phyloP scores from a whole-genome alignment of 2,113 vertebrate species.

The Pollachius pollachius region DNA sequence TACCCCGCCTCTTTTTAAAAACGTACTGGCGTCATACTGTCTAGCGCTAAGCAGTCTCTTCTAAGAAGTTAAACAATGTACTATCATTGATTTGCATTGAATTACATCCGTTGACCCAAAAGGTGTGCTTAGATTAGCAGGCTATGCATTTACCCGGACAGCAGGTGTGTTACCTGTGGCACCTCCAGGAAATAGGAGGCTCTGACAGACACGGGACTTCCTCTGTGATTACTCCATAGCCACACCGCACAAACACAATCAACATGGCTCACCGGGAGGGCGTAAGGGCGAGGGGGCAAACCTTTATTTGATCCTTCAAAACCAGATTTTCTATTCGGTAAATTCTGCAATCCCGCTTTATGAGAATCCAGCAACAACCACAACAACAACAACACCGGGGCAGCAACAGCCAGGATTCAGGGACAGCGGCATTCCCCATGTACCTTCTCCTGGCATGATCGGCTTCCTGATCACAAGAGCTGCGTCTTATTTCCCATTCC shows the following conservation, averaged over 20 bases:
- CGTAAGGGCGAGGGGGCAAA: neutral
- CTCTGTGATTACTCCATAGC: neutral
- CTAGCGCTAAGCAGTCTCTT: too few relatives aligned
- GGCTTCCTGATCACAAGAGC: constrained; percentile 60
- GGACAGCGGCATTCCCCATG: neutral
- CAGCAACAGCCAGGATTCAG: neutral
- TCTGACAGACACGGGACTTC: constrained; percentile 12
- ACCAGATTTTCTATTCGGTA: neutral
- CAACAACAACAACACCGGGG: neutral
- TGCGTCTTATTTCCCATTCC: constrained; percentile 60
- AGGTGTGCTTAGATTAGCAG: neutral
- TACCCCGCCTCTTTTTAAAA: too few relatives aligned
- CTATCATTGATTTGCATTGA: too few relatives aligned
- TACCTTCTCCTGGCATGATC: neutral
- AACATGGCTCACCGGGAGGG: constrained; percentile 9
- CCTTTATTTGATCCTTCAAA: too few relatives aligned
- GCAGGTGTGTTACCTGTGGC: constrained; percentile 78
- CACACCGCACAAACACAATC: neutral
- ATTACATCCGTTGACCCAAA: neutral
- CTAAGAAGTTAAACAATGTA: too few relatives aligned
- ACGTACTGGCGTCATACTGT: too few relatives aligned
- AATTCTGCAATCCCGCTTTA: neutral
- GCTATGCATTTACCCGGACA: constrained; percentile 39
- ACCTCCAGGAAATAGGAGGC: constrained; percentile 40
- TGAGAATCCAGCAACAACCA: constrained; percentile 1